phyloP scores from a whole-genome alignment of 2,797 vertebrate species.

The Sebastes nivosus region DNA sequence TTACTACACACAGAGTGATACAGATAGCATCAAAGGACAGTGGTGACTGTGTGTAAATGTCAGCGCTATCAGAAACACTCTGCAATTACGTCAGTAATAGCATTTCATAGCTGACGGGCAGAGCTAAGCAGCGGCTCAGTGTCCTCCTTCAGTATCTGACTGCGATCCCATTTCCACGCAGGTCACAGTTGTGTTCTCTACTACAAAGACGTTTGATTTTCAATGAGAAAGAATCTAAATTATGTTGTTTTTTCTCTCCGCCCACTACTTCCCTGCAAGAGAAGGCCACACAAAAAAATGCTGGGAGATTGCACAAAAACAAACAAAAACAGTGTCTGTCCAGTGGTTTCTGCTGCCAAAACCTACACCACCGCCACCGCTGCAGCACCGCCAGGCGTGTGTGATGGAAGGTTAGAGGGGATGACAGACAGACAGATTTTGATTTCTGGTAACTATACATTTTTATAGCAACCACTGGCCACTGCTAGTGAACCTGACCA shows the following conservation, averaged over 20 bases:
- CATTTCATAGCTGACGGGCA: conserved; percentile 25
- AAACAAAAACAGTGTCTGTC: conserved; percentile 59
- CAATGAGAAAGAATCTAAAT: conserved; percentile 49
- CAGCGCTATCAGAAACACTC: conserved; percentile 25
- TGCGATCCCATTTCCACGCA: conserved; percentile 35
- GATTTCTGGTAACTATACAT: conserved; percentile 29
- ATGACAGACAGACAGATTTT: conserved; percentile 33
- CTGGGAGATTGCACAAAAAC: conserved; percentile 36
- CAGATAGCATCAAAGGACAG: conserved; percentile 13
- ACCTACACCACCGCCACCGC: conserved; percentile 37
- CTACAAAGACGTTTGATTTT: conserved; percentile 48
- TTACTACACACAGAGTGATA: not conserved
- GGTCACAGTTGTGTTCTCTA: conserved; percentile 27
- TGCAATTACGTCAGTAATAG: conserved; percentile 21
- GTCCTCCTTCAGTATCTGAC: conserved; percentile 18
- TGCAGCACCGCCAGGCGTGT: conserved; percentile 22
- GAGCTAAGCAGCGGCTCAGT: conserved; percentile 21
- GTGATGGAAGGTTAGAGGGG: conserved; percentile 6
- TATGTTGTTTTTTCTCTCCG: conserved; percentile 40
- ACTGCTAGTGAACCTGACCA: conserved; percentile 27
- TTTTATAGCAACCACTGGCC: conserved; percentile 43
- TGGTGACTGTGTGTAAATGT: conserved; percentile 41
- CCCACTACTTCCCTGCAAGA: conserved; percentile 48
- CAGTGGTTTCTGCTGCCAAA: conserved; percentile 43
- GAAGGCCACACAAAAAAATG: conserved; percentile 37